A percentile compares a stretch with the other conserved stretches of the same genome.
phyloP scores from a whole-genome alignment of 2,888 invertebrate genomes.

The Malacosoma neustria region DNA sequence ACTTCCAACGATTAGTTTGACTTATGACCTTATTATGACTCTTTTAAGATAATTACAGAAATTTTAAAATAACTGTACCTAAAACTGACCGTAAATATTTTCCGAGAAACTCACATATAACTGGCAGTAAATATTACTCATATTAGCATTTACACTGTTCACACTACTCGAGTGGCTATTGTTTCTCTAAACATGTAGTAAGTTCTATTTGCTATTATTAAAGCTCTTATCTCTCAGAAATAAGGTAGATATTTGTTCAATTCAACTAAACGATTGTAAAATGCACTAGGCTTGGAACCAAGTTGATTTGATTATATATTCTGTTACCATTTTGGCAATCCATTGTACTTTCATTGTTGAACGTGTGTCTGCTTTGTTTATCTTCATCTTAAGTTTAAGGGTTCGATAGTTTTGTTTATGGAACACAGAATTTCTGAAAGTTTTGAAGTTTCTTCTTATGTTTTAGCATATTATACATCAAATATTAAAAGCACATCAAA shows the following conservation, averaged over 20 bases:
- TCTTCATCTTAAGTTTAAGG: constrained; percentile 8
- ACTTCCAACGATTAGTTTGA: no score
- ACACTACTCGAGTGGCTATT: constrained; percentile 40
- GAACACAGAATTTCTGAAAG: background rate
- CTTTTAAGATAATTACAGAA: no score
- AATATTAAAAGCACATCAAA: no score
- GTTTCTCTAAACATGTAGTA: constrained; percentile 31
- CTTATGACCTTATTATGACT: no score
- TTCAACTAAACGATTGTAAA: constrained; percentile 8
- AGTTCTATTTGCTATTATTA: constrained; percentile 5
- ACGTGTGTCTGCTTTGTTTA: constrained; percentile 6
- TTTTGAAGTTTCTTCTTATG: no score
- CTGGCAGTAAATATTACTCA: constrained; percentile 22
- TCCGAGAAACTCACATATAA: no score
- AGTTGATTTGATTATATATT: constrained; percentile 52
- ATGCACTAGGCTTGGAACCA: constrained; percentile 29
- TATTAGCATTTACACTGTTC: constrained; percentile 51
- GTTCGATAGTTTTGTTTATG: constrained; percentile 2
- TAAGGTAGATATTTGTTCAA: constrained; percentile 17
- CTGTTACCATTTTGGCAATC: constrained; percentile 31
- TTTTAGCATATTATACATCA: constrained; percentile 2
- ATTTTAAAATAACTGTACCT: no score
- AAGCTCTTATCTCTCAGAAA: constrained; percentile 5
- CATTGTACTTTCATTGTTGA: constrained; percentile 26
- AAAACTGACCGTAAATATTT: no score